Evolutionary conservation across 2,888 invertebrate species (phyloP).

Genomic region (Imbricaverruca yamaguchii): DNA sequence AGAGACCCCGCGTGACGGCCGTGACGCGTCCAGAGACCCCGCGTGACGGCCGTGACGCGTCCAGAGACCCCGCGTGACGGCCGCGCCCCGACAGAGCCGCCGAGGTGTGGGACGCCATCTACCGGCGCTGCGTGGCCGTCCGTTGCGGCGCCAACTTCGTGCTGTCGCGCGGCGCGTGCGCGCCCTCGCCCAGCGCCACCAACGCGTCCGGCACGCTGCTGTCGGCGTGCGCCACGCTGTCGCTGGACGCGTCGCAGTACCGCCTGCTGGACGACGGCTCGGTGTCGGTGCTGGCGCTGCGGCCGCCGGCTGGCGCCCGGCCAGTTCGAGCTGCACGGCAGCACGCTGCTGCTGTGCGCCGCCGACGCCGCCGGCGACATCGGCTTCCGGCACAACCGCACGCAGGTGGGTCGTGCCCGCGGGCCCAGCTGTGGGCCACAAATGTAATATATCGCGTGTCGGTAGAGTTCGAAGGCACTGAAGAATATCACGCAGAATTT

Average conservation of each 20-base stretch:
- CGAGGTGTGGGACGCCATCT: conserved; percentile 36
- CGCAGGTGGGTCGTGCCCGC: conserved; percentile 33
- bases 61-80: too few species aligned
- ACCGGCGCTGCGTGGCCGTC: conserved; percentile 26
- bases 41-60: too few species aligned
- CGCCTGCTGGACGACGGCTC: conserved; percentile 28
- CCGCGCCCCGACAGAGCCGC: conserved; percentile 25
- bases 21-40: too few species aligned
- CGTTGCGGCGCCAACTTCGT: conserved; percentile 30
- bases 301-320: conserved; percentile 27
- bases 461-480: too few species aligned
- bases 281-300: conserved; percentile 34
- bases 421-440: too few species aligned
- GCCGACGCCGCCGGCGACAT: conserved; percentile 28
- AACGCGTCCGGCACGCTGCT: conserved; percentile 23
- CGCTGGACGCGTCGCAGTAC: conserved; percentile 33
- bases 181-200: background rate
- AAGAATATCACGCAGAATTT: too few species aligned
- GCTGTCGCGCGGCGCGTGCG: conserved; percentile 31
- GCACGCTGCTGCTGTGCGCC: conserved; percentile 35
- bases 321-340: conserved; percentile 35
- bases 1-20: too few species aligned
- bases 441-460: too few species aligned
- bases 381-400: conserved; percentile 33
- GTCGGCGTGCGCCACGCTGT: conserved; percentile 33